Percentiles rank a stretch among this genome's conserved stretches.
phyloP scores from a whole-genome alignment of 92 coral and sea anemone genomes.

The Paragorgia papillata region DNA sequence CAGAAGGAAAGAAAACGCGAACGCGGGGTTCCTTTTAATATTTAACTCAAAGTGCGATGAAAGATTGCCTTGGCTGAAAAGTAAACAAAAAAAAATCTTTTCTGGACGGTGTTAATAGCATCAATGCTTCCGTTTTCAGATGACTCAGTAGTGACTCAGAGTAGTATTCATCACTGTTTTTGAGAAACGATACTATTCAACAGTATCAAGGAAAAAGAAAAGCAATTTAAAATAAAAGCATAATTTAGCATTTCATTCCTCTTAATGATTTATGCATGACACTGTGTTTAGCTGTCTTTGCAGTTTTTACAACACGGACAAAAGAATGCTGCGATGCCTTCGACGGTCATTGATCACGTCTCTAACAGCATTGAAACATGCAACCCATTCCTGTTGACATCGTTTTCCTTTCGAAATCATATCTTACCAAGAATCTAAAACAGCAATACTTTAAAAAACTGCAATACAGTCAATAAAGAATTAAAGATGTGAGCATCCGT shows the following conservation, averaged over 20 bases:
- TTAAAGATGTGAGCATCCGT: background rate
- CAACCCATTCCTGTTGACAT: background rate
- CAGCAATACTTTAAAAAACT: background rate
- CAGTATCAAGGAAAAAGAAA: background rate
- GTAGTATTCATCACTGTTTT: background rate
- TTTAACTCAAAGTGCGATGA: slow-evolving; percentile 25
- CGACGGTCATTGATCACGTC: background rate
- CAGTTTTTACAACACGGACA: slow-evolving; percentile 28
- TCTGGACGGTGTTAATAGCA: background rate
- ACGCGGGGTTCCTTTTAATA: slow-evolving; percentile 5
- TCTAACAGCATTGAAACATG: background rate
- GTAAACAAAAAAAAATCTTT: slow-evolving; percentile 34
- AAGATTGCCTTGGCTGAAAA: slow-evolving; percentile 23
- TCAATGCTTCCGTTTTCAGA: background rate
- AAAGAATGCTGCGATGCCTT: slow-evolving; percentile 1
- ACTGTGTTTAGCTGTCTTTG: slow-evolving; percentile 39
- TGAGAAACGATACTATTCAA: background rate
- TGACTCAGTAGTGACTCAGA: background rate
- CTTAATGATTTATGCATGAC: slow-evolving; percentile 44
- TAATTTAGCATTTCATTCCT: background rate
- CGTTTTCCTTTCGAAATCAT: background rate
- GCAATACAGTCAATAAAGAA: background rate
- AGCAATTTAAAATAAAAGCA: background rate
- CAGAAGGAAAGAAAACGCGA: background rate
- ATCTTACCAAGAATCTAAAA: background rate